These are phyloP conservation scores for Tortricodes alternella DNA, from an alignment of 2,888 invertebrate species.

Conservation along the genomic window DNA sequence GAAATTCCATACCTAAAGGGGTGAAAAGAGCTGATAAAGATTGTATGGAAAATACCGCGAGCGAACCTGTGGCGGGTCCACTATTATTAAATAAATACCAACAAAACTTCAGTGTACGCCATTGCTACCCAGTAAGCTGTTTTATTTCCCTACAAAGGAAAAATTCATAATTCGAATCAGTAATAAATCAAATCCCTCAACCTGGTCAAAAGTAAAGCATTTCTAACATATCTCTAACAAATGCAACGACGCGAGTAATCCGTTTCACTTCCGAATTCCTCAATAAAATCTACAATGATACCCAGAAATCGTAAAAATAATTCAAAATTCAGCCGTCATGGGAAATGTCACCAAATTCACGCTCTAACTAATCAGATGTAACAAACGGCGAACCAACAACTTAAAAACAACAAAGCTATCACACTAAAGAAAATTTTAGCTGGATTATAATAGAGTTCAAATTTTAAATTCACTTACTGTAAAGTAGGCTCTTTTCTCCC, in stretches of 20 bases:
- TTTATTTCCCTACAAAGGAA: neutral
- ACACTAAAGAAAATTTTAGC: constrained; percentile 31
- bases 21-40: too few relatives aligned
- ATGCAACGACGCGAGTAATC: constrained; percentile 68
- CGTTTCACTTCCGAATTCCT: constrained; percentile 65
- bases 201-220: constrained; percentile 30
- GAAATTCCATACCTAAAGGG: too few relatives aligned
- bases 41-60: too few relatives aligned
- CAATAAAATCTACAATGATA: constrained; percentile 51
- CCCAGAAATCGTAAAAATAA: constrained; percentile 63
- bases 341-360: constrained; percentile 74
- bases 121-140: too few relatives aligned
- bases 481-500: neutral
- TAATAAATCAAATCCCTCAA: constrained; percentile 23
- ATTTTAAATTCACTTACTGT: neutral
- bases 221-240: constrained; percentile 33
- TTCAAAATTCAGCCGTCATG: constrained; percentile 74
- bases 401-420: constrained; percentile 23
- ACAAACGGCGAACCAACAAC: constrained; percentile 26
- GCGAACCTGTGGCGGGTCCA: too few relatives aligned
- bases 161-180: constrained; percentile 18
- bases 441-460: constrained; percentile 34
- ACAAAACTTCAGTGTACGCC: too few relatives aligned
- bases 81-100: too few relatives aligned
- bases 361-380: constrained; percentile 68